A percentile compares a stretch with the other conserved stretches of the same genome.
These are phyloP conservation scores for Drosophila asahinai DNA, from an alignment of 1,140 invertebrate genomes.

Conservation along the genomic window DNA sequence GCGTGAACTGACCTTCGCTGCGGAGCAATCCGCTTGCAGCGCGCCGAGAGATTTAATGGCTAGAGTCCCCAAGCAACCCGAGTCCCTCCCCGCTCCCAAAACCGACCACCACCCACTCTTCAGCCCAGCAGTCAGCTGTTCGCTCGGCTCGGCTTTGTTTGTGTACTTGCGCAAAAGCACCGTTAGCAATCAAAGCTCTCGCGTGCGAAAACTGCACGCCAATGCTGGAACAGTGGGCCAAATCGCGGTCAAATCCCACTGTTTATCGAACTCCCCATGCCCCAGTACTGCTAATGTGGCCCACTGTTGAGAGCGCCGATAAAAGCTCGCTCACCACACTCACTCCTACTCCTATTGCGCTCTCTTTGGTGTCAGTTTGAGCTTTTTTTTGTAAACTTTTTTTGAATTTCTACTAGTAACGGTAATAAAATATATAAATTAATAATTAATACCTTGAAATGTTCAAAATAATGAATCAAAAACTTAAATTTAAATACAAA, in stretches of 20 bases:
- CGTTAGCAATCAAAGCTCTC: slow-evolving; percentile 40
- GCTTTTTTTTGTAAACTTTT: background rate
- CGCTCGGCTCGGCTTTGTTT: slow-evolving; percentile 53
- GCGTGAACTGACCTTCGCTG: slow-evolving; percentile 76
- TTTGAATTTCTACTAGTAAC: background rate
- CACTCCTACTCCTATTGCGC: background rate
- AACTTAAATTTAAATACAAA: background rate
- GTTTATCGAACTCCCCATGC: slow-evolving; percentile 22
- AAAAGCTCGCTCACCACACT: slow-evolving; percentile 20
- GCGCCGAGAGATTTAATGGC: slow-evolving; percentile 58
- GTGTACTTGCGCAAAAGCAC: slow-evolving; percentile 73
- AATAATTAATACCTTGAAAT: background rate
- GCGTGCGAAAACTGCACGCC: slow-evolving; percentile 40
- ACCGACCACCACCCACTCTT: slow-evolving; percentile 9
- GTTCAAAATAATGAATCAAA: background rate
- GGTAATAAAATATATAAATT: background rate
- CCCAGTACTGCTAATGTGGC: background rate
- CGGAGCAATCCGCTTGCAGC: slow-evolving; percentile 54
- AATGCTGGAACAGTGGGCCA: slow-evolving; percentile 30
- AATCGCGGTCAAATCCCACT: background rate
- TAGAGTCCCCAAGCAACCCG: slow-evolving; percentile 26
- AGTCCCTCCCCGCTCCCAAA: slow-evolving; percentile 4
- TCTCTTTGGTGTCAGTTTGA: background rate
- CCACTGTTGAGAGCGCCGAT: slow-evolving; percentile 9
- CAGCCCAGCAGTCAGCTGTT: slow-evolving; percentile 54